Percentiles rank a stretch among this genome's conserved stretches.
These are phyloP conservation scores for Bombus terrestris DNA, from an alignment of 1,140 invertebrate species.

Conservation along the genomic window DNA sequence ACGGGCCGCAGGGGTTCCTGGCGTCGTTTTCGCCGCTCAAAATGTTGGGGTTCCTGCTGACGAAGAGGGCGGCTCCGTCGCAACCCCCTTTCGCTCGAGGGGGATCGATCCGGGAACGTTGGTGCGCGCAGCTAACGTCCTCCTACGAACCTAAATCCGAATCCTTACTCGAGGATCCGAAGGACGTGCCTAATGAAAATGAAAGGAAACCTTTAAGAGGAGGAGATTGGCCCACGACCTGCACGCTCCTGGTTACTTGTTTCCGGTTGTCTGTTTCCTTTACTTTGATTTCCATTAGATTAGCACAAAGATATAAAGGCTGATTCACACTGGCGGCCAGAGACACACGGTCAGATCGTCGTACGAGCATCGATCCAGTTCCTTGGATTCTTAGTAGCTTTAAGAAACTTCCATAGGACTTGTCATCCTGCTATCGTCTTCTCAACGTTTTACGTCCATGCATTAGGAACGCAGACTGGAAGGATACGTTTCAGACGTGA, in stretches of 20 bases:
- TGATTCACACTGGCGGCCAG: too few species aligned
- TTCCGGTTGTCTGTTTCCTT: neutral
- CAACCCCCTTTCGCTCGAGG: slow-evolving; percentile 67
- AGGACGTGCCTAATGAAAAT: slow-evolving; percentile 40
- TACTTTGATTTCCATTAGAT: neutral
- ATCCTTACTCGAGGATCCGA: slow-evolving; percentile 52
- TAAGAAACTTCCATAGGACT: too few species aligned
- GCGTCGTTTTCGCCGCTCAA: slow-evolving; percentile 67
- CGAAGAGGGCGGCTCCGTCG: slow-evolving; percentile 68
- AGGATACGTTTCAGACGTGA: too few species aligned
- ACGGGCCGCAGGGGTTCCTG: slow-evolving; percentile 58
- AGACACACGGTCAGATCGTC: too few species aligned
- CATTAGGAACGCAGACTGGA: too few species aligned
- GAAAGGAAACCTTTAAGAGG: slow-evolving; percentile 5
- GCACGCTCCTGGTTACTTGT: neutral
- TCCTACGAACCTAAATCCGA: slow-evolving; percentile 62
- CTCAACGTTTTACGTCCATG: too few species aligned
- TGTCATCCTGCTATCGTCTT: too few species aligned
- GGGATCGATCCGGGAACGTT: slow-evolving; percentile 75
- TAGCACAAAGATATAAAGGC: neutral
- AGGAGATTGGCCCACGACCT: neutral
- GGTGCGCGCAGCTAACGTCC: slow-evolving; percentile 59
- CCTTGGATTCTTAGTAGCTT: too few species aligned
- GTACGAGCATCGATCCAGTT: too few species aligned
- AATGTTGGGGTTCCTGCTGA: slow-evolving; percentile 58